phyloP scores from a whole-genome alignment of 2,888 invertebrate genomes.

The Torymus tubicola region DNA sequence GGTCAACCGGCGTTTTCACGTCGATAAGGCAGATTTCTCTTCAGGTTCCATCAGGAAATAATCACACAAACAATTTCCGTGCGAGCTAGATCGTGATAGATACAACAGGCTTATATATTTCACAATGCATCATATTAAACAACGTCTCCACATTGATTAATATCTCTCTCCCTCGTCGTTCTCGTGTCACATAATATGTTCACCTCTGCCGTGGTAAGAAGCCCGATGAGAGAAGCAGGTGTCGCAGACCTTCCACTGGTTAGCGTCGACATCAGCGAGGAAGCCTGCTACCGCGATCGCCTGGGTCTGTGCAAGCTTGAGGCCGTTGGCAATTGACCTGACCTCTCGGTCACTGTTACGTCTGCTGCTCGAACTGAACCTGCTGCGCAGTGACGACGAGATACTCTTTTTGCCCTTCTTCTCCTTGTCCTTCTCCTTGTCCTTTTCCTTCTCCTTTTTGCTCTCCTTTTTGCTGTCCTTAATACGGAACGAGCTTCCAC shows the following conservation, averaged over 20 bases:
- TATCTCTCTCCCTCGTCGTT: not conserved
- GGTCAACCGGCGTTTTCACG: no score
- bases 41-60: no score
- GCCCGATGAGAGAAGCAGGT: conserved; percentile 79
- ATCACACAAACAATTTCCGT: no score
- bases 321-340: conserved; percentile 82
- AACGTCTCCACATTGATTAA: no score
- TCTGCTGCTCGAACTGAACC: conserved; percentile 53
- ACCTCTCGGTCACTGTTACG: conserved; percentile 45
- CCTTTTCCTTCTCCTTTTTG: conserved; percentile 1
- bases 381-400: conserved; percentile 54
- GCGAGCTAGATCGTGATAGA: no score
- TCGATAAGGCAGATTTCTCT: no score
- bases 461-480: not conserved
- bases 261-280: conserved; percentile 78
- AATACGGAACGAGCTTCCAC: no score
- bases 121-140: no score
- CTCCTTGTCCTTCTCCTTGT: conserved; percentile 2
- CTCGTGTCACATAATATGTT: conserved; percentile 60
- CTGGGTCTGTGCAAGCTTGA: conserved; percentile 84
- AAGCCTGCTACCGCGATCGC: conserved; percentile 85
- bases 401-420: conserved; percentile 49
- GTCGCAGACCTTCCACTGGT: conserved; percentile 76
- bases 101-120: no score
- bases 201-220: conserved; percentile 83